Conservation (phyloP, 2,888 invertebrate species). For the Cordilura impudica region DNA sequence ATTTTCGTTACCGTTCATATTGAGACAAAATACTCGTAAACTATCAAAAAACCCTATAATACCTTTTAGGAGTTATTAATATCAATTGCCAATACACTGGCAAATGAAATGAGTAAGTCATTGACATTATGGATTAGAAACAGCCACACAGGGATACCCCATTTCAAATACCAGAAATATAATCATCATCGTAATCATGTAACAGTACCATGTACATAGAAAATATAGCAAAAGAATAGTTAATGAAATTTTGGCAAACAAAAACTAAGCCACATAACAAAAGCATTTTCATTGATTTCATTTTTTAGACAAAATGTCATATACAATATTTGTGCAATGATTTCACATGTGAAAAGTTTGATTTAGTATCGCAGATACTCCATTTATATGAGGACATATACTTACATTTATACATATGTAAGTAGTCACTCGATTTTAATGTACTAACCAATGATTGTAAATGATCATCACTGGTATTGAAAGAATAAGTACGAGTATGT, state of each 20-base stretch:
- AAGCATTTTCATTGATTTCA: slow-evolving; percentile 47
- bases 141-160: background rate
- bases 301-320: slow-evolving; percentile 34
- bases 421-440: background rate
- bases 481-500: slow-evolving; percentile 46
- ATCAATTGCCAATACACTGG: slow-evolving; percentile 15
- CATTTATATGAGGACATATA: background rate
- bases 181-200: slow-evolving; percentile 17
- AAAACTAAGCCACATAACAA: background rate
- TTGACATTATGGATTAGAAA: slow-evolving; percentile 40
- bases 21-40: too few relatives aligned
- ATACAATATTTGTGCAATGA: slow-evolving; percentile 47
- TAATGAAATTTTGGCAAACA: slow-evolving; percentile 51
- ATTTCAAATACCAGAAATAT: background rate
- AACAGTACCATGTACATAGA: background rate
- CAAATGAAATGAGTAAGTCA: slow-evolving; percentile 34
- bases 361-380: slow-evolving; percentile 18
- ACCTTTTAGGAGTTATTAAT: slow-evolving; percentile 37
- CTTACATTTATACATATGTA: too few relatives aligned
- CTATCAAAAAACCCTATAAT: too few relatives aligned
- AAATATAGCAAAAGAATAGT: slow-evolving; percentile 2
- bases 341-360: slow-evolving; percentile 42
- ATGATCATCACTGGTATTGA: background rate
- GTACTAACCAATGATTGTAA: background rate
- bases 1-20: too few relatives aligned